Evolutionary conservation across 1,140 invertebrate species (phyloP).

Genomic region (Hetaerina americana): DNA sequence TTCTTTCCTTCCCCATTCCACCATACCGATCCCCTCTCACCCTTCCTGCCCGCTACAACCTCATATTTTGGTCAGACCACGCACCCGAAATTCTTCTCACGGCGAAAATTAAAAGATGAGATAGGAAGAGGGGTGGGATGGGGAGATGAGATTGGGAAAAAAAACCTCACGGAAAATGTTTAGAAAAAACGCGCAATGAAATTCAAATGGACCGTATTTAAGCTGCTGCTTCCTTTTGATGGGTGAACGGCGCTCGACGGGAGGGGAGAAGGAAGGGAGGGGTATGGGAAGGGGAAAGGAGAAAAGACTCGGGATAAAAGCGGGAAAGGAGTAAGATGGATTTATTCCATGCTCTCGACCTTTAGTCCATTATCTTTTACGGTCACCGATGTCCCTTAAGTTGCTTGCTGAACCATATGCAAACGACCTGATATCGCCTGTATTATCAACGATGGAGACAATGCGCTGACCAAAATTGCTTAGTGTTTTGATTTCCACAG

Average conservation of each 20-base stretch:
- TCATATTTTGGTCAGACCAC: not conserved
- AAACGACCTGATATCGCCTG: too few species aligned
- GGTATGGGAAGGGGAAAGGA: too few species aligned
- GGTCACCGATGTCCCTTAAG: too few species aligned
- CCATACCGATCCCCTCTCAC: not conserved
- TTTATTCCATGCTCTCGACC: too few species aligned
- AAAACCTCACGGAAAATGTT: not conserved
- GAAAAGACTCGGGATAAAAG: too few species aligned
- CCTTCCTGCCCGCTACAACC: not conserved
- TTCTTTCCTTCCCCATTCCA: not conserved
- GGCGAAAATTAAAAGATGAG: not conserved
- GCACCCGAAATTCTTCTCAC: not conserved
- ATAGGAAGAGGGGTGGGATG: not conserved
- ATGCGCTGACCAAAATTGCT: too few species aligned
- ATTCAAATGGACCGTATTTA: not conserved
- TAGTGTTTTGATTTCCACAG: too few species aligned
- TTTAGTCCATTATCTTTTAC: too few species aligned
- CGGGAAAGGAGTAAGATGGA: too few species aligned
- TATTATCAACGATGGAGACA: too few species aligned
- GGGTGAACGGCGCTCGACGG: not conserved
- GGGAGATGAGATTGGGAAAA: not conserved
- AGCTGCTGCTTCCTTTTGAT: not conserved
- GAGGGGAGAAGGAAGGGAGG: too few species aligned
- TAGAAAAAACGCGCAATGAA: not conserved
- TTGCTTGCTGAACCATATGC: too few species aligned